Evolutionary conservation across 2,888 invertebrate genomes (phyloP).

Genomic region (Habrosyne pyritoides): DNA sequence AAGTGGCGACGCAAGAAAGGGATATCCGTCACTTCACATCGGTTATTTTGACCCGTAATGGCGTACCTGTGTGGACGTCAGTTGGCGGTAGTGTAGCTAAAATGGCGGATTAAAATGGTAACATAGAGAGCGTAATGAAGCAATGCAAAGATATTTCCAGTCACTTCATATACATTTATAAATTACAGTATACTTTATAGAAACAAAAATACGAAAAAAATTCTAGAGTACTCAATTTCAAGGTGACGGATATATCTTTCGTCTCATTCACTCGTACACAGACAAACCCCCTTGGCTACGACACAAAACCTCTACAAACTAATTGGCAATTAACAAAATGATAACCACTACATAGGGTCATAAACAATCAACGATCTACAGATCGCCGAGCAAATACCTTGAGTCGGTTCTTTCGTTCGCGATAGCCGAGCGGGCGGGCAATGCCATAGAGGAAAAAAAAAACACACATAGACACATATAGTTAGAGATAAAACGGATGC

Average conservation of each 20-base stretch:
- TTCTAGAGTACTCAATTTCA: not conserved
- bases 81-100: slow-evolving; percentile 49
- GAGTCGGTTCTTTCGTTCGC: slow-evolving; percentile 84
- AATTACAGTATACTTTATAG: too few species aligned
- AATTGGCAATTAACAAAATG: slow-evolving; percentile 70
- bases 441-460: slow-evolving; percentile 87
- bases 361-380: slow-evolving; percentile 30
- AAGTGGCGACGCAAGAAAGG: not conserved
- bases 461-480: slow-evolving; percentile 87
- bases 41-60: not conserved
- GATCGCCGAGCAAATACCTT: slow-evolving; percentile 73
- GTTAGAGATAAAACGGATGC: slow-evolving; percentile 85
- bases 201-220: not conserved
- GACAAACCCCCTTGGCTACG: slow-evolving; percentile 83
- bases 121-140: slow-evolving; percentile 49
- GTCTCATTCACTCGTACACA: slow-evolving; percentile 65
- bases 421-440: slow-evolving; percentile 85
- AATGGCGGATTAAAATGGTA: slow-evolving; percentile 39
- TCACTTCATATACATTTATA: too few species aligned
- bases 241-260: slow-evolving; percentile 59
- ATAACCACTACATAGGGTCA: slow-evolving; percentile 68
- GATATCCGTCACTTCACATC: not conserved
- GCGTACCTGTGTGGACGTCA: slow-evolving; percentile 45
- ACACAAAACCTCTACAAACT: slow-evolving; percentile 78
- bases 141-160: slow-evolving; percentile 54